A percentile compares a stretch with the other conserved stretches of the same genome.
Conservation (phyloP, 2,113 vertebrate species). For the Vulpes lagopus region DNA sequence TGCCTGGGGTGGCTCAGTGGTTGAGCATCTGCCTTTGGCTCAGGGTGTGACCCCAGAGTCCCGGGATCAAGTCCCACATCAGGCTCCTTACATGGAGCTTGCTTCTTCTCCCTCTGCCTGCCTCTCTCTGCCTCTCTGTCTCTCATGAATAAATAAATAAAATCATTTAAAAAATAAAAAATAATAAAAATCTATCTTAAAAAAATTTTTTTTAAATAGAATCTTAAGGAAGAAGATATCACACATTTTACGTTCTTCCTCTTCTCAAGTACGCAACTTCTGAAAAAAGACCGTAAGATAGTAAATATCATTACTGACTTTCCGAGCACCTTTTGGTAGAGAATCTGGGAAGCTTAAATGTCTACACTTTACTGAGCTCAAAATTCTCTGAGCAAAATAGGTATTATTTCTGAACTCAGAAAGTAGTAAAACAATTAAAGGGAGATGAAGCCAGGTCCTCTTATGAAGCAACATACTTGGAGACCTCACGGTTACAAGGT, state of each 20-base stretch:
- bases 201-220: neutral
- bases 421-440: neutral
- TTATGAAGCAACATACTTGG: neutral
- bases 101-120: too few species aligned
- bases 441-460: neutral
- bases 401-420: neutral
- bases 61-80: too few species aligned
- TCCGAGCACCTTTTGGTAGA: neutral
- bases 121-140: too few species aligned
- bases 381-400: neutral
- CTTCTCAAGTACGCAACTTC: neutral
- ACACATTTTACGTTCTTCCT: neutral
- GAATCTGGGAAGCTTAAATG: neutral
- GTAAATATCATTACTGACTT: neutral
- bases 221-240: neutral
- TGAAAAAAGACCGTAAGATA: slow-evolving; percentile 23
- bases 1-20: too few species aligned
- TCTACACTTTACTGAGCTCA: neutral
- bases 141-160: too few species aligned
- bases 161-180: too few species aligned
- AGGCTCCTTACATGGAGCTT: too few species aligned
- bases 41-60: too few species aligned
- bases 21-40: too few species aligned
- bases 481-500: neutral
- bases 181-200: too few species aligned